Base-by-base conservation (phyloP, 2,113 vertebrate species). In the Stigmatopora nigra region DNA sequence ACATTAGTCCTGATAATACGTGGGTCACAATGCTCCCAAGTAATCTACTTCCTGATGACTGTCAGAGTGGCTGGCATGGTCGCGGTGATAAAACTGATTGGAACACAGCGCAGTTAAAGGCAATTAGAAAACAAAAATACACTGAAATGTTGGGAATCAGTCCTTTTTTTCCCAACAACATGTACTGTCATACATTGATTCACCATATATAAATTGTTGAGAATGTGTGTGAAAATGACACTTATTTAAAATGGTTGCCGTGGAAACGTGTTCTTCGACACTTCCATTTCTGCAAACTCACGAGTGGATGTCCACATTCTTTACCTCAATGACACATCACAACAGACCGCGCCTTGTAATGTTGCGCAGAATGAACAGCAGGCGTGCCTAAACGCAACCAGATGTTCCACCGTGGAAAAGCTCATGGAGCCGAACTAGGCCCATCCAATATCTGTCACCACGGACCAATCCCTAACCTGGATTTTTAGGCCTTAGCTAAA, bases 361-460 rank as follows among this genome's bases (percentile, higher is more conserved):
- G 53, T 56, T 56, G 14, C 15, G 53, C 19, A 16, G 53, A 56
- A 56, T 56, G 53, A 56, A 56, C 53, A 31, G 53, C 22, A 31
- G 13, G 53, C 38, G 12, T 25, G 22, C 53, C 6, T 56, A 56
- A 56, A 56, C 14, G 14, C 53, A 56, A 56, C 53, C 53, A 56
- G 53, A 56, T 56, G 53, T 56, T 53, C n/a, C 20, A 11, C 19
- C 19, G 19, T 13, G 15, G 53, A 56, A 31, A 56, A 6, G 22
- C 22, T 56, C 53, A 6, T 56, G 25, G 6, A 14, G 12, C 19
- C 11, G 51, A 19, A 7, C 53, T 31, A 6, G 53, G 22, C 53
- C 22, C 22, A 56, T 56, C 53, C 53, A 56, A 31, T 22, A 31
- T 31, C 22, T 22, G 53, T 56, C 53, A 56, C 22, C 53, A 31